A percentile compares a stretch with the other conserved stretches of the same genome.
Evolutionary conservation across 2,797 vertebrate species (phyloP).

Genomic region (Sebastes cheni): DNA sequence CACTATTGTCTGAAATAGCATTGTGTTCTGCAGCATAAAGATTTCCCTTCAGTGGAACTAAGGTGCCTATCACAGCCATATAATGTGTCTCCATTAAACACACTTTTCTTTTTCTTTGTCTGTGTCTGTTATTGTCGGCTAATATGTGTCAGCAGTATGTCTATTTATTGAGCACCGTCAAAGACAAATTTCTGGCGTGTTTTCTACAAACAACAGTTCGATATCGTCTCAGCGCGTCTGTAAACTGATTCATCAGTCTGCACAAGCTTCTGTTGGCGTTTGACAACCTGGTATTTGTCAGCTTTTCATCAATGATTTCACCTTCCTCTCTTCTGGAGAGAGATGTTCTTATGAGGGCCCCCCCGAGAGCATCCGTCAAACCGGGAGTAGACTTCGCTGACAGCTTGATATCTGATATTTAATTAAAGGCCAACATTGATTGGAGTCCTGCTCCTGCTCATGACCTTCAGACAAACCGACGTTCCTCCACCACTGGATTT

Average conservation of each 20-base stretch:
- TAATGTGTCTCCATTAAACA: neutral
- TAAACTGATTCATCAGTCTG: neutral
- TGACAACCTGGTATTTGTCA: slow-evolving; percentile 18
- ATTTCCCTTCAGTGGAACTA: neutral
- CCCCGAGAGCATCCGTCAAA: slow-evolving; percentile 1
- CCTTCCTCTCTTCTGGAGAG: neutral
- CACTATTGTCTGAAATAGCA: neutral
- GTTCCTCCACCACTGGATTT: neutral
- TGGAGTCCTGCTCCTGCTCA: neutral
- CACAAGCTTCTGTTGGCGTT: neutral
- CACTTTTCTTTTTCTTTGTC: too few relatives aligned
- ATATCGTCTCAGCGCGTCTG: neutral
- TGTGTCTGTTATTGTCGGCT: neutral
- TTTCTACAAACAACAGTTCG: neutral
- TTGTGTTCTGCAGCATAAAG: neutral
- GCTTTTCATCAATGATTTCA: neutral
- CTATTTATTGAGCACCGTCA: neutral
- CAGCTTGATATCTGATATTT: slow-evolving; percentile 33
- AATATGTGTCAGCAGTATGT: neutral
- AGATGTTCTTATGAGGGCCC: neutral
- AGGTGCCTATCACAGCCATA: neutral
- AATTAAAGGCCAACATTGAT: slow-evolving; percentile 34
- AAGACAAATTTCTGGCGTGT: neutral
- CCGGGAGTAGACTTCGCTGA: neutral
- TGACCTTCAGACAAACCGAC: slow-evolving; percentile 24